phyloP scores from a whole-genome alignment of 1,140 invertebrate species.

The Diachasma alloeum region DNA sequence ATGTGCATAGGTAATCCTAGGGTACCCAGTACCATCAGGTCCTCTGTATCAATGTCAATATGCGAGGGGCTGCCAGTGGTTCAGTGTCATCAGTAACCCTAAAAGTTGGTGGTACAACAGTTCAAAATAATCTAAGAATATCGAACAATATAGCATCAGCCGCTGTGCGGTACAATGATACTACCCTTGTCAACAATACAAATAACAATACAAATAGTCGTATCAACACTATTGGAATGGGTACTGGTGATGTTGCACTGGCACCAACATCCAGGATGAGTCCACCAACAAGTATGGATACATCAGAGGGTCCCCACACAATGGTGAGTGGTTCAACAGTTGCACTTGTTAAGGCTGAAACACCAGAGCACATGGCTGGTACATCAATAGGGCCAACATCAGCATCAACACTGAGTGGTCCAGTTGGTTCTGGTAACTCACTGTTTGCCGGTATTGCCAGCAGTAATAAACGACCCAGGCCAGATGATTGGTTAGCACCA shows the following conservation, averaged over 20 bases:
- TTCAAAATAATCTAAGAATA: conserved; percentile 52
- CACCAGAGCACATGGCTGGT: conserved; percentile 50
- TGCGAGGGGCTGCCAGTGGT: conserved; percentile 37
- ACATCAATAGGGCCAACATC: conserved; percentile 42
- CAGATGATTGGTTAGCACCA: conserved; percentile 72
- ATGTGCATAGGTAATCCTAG: background rate
- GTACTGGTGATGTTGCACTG: conserved; percentile 25
- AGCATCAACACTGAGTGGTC: conserved; percentile 36
- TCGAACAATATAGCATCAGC: conserved; percentile 48
- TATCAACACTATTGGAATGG: conserved; percentile 6
- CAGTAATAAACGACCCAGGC: conserved; percentile 55
- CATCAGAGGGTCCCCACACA: conserved; percentile 34
- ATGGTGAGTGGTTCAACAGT: conserved; percentile 37
- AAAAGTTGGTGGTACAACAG: conserved; percentile 35
- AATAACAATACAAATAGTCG: background rate
- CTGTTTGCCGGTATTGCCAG: conserved; percentile 49
- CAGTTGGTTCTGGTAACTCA: conserved; percentile 41
- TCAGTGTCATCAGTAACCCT: conserved; percentile 35
- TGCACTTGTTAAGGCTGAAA: conserved; percentile 54
- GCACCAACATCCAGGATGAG: conserved; percentile 37
- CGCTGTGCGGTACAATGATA: conserved; percentile 60
- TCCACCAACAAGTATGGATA: conserved; percentile 41
- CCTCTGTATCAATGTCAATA: conserved; percentile 29
- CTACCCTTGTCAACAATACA: background rate
- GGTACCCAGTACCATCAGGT: conserved; percentile 31